Conservation (phyloP, 1,140 invertebrate genomes). For the Thalassaphorura encarpata region DNA sequence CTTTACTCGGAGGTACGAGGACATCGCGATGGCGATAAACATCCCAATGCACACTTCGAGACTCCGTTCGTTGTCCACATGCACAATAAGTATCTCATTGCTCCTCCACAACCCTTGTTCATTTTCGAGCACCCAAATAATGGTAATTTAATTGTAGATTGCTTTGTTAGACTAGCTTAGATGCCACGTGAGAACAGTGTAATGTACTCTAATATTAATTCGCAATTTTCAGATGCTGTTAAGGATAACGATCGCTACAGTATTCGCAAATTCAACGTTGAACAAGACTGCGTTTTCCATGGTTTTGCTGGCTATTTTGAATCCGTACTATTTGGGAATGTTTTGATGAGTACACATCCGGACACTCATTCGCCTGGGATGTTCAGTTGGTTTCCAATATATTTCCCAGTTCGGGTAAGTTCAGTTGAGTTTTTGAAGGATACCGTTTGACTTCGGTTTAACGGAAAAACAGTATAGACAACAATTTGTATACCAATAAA, state of each 20-base stretch:
- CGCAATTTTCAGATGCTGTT: background rate
- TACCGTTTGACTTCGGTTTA: no score
- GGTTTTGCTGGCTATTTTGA: slow-evolving; percentile 96
- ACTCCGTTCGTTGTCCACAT: slow-evolving; percentile 86
- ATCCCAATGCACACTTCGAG: slow-evolving; percentile 57
- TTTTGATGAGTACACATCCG: slow-evolving; percentile 81
- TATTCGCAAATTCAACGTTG: slow-evolving; percentile 55
- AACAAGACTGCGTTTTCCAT: slow-evolving; percentile 69
- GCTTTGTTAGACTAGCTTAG: no score
- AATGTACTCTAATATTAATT: background rate
- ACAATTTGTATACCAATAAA: slow-evolving; percentile 7
- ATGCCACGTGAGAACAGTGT: no score
- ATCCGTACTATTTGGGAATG: slow-evolving; percentile 68
- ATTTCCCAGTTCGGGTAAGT: slow-evolving; percentile 73
- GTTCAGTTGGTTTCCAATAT: slow-evolving; percentile 97
- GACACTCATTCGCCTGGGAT: slow-evolving; percentile 75
- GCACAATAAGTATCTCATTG: slow-evolving; percentile 79
- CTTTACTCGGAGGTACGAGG: slow-evolving; percentile 58
- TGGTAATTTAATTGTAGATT: slow-evolving; percentile 35
- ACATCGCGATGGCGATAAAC: slow-evolving; percentile 50
- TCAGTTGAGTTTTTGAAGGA: slow-evolving; percentile 10
- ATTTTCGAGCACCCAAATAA: slow-evolving; percentile 80
- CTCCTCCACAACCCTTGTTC: slow-evolving; percentile 66
- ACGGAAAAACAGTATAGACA: slow-evolving; percentile 1
- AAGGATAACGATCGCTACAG: slow-evolving; percentile 53